phyloP scores from a whole-genome alignment of 2,797 vertebrate species.

The Cetoscarus ocellatus region DNA sequence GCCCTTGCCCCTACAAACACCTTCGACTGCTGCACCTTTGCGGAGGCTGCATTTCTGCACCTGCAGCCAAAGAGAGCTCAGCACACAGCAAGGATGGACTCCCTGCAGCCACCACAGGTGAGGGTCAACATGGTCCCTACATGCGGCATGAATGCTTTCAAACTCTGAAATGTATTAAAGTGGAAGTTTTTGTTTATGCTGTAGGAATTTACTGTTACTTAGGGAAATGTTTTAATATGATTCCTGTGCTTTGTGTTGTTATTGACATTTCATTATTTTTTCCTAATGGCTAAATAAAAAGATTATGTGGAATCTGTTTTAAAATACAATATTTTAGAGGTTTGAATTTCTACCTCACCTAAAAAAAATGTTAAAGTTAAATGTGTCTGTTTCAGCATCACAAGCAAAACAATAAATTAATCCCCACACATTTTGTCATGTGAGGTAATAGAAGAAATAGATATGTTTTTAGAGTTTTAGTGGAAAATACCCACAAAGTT shows the following conservation, averaged over 20 bases:
- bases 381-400: too few relatives aligned
- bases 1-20: background rate
- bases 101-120: conserved; percentile 66
- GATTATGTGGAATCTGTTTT: background rate
- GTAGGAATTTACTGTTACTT: too few relatives aligned
- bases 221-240: background rate
- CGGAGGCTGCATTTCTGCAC: conserved; percentile 32
- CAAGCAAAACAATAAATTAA: too few relatives aligned
- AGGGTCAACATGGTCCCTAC: conserved; percentile 24
- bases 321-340: background rate
- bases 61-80: conserved; percentile 48
- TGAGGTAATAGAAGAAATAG: too few relatives aligned
- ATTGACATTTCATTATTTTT: background rate
- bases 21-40: conserved; percentile 6
- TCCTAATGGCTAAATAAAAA: background rate
- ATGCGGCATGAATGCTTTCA: too few relatives aligned
- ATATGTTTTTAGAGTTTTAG: too few relatives aligned
- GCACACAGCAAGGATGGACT: conserved; percentile 56
- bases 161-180: too few relatives aligned
- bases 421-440: too few relatives aligned
- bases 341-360: background rate
- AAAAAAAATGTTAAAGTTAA: too few relatives aligned
- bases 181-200: too few relatives aligned
- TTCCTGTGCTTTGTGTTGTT: background rate
- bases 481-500: too few relatives aligned